Evolutionary conservation across 2,888 invertebrate genomes (phyloP), one percentile per base, ranked within the genome.

Genomic region (Chymomyza amoena): DNA sequence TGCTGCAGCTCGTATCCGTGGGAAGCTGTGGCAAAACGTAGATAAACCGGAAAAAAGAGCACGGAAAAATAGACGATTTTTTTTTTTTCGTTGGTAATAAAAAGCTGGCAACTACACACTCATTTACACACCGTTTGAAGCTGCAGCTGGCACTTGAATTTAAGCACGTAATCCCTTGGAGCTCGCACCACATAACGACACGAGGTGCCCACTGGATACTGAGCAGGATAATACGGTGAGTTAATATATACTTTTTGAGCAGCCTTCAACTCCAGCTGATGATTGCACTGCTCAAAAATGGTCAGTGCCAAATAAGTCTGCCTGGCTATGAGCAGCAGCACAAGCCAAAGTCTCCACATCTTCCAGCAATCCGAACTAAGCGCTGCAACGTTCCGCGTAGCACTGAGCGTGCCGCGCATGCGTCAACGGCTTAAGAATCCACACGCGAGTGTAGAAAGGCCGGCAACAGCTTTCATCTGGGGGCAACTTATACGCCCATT

Each of bases 151-250:
- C 91, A 91, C 7, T 80, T 86, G 61, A 91, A 87, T 20, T 84
- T 76, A 15, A 91, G 64, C 68, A 85, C 78, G 64, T 89, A 84
- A 77, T 90, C 90, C 20, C 66, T 74, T 25, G 91, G 91, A 6
- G 90, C 91, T 56, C 78, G 79, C 3, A 91, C 68, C 0, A 81
- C 75, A 69, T 90, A 91, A 39, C 92, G 90, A 52, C 91, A 91
- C 6, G 91, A 91, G 16, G 87, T 89, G 32, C 90, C 90, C 4
- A 77, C 63, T 6, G 90, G 89, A 87, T 90, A 91, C 50, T 74
- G 61, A 6, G 66, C 73, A 13, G 91, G 91, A 79, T 90, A 91
- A 70, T 89, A 89, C 0, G 91, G 90, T 4, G 91, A 91, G 71
- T 89, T 90, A 4, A 91, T 78, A 52, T 83, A 89, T 9, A 90